Evolutionary conservation across 2,888 invertebrate species (phyloP).

Genomic region (Leptinotarsa juncta): DNA sequence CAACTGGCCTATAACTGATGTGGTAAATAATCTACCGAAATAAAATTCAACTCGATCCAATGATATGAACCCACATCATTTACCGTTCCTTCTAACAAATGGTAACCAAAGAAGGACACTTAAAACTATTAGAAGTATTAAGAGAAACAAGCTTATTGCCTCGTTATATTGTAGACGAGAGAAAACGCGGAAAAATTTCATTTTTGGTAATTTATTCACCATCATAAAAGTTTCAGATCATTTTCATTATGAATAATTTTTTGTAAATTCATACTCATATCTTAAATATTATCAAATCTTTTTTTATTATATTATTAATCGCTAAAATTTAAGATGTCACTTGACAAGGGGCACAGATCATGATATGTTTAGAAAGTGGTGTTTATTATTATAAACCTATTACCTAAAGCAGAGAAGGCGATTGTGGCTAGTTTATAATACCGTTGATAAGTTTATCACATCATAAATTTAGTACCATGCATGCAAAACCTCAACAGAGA

Average conservation of each 20-base stretch:
- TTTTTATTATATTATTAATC: constrained; percentile 64
- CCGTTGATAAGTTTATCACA: constrained; percentile 65
- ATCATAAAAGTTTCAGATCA: constrained; percentile 44
- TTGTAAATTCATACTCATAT: constrained; percentile 64
- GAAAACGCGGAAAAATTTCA: constrained; percentile 2
- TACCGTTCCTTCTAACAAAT: not conserved
- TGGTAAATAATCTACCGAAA: constrained; percentile 25
- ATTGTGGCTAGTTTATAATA: constrained; percentile 67
- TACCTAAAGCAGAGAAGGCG: constrained; percentile 70
- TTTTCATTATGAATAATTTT: constrained; percentile 50
- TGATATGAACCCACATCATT: not conserved
- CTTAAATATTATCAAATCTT: constrained; percentile 67
- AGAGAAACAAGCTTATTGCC: constrained; percentile 3
- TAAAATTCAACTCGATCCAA: constrained; percentile 12
- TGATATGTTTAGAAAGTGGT: constrained; percentile 84
- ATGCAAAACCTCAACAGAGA: constrained; percentile 43
- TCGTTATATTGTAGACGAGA: not conserved
- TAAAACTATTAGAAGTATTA: constrained; percentile 1
- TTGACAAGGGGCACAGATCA: constrained; percentile 82
- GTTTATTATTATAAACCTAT: constrained; percentile 71
- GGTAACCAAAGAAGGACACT: constrained; percentile 3
- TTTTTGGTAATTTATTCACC: constrained; percentile 36
- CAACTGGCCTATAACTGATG: not conserved
- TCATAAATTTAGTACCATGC: constrained; percentile 54
- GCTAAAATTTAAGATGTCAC: constrained; percentile 69